Evolutionary conservation across 2,888 invertebrate species (phyloP).

Genomic region (Bellardia pandia): DNA sequence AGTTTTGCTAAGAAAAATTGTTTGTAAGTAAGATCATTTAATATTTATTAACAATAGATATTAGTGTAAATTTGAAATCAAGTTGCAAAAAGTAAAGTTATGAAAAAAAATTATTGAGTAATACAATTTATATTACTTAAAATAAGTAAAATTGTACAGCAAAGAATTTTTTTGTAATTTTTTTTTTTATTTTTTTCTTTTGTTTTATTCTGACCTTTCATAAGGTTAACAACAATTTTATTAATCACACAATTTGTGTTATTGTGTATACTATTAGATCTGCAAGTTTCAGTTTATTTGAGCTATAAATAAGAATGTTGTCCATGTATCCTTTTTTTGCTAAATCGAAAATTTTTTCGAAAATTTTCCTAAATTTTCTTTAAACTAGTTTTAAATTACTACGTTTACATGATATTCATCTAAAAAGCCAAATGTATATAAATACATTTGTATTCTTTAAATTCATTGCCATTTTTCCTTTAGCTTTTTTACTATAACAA

Average conservation of each 20-base stretch:
- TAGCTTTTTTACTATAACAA: neutral
- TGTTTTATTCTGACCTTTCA: neutral
- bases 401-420: neutral
- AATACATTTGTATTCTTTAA: too few species aligned
- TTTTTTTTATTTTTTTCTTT: neutral
- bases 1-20: conserved; percentile 7
- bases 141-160: too few species aligned
- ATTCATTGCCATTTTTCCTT: neutral
- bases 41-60: neutral
- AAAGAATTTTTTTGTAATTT: neutral
- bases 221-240: neutral
- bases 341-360: neutral
- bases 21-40: neutral
- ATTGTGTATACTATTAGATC: neutral
- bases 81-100: too few species aligned
- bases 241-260: neutral
- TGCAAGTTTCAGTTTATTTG: neutral
- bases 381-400: neutral
- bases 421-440: neutral
- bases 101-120: too few species aligned
- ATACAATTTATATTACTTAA: too few species aligned
- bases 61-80: too few species aligned
- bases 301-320: neutral
- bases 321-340: conserved; percentile 15
- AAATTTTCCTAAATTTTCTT: neutral